A percentile compares a stretch with the other conserved stretches of the same genome.
phyloP scores from a whole-genome alignment of 2,888 invertebrate species.

The Cheiracanthium punctorium region DNA sequence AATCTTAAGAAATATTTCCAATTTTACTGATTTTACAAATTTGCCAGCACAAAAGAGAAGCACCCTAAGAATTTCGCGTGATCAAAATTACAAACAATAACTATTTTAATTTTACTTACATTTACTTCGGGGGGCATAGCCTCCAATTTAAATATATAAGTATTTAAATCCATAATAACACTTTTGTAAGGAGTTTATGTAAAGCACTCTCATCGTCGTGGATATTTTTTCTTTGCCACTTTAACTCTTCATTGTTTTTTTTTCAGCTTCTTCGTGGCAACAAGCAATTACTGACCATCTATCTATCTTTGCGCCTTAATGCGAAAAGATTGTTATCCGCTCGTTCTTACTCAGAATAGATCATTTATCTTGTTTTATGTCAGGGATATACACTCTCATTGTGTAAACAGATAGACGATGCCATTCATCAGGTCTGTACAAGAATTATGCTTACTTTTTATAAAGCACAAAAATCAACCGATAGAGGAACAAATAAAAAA shows the following conservation, averaged over 20 bases:
- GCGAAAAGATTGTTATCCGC: slow-evolving; percentile 28
- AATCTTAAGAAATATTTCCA: no score
- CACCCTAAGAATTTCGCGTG: no score
- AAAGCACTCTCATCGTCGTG: neutral
- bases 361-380: neutral
- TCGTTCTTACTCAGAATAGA: neutral
- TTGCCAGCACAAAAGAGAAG: no score
- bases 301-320: slow-evolving; percentile 27
- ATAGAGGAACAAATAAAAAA: no score
- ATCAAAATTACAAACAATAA: no score
- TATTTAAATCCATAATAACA: no score
- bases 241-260: neutral
- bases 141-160: no score
- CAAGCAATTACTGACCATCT: slow-evolving; percentile 49
- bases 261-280: neutral
- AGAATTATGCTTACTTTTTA: neutral
- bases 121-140: no score
- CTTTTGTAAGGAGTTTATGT: no score
- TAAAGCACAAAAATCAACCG: no score
- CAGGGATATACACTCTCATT: neutral
- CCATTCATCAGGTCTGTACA: neutral
- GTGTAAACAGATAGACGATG: neutral
- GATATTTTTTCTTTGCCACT: neutral
- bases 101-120: no score
- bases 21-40: no score